Conservation (phyloP, 2,888 invertebrate species). For the Trypoxylon attenuatum region DNA sequence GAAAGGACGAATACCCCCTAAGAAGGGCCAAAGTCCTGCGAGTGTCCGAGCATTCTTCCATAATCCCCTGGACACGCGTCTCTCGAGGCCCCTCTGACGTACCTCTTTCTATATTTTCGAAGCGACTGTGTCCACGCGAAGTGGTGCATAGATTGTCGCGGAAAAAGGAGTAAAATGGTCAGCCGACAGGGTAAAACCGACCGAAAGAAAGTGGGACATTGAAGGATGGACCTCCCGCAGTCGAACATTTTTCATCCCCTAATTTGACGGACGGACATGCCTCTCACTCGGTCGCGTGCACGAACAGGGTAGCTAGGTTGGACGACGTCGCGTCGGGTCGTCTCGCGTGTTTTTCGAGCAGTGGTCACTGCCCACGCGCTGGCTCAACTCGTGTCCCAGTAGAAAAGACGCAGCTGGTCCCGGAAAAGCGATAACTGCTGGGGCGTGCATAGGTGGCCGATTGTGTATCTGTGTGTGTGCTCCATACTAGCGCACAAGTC, state of each 20-base stretch:
- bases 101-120: neutral
- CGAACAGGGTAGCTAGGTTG: too few species aligned
- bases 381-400: constrained; percentile 1
- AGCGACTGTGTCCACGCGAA: constrained; percentile 6
- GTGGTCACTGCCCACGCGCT: constrained; percentile 12
- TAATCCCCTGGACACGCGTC: constrained; percentile 59
- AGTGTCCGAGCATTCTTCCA: constrained; percentile 49
- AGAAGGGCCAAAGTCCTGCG: constrained; percentile 51
- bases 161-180: too few species aligned
- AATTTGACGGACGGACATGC: constrained; percentile 62
- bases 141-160: too few species aligned
- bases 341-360: neutral
- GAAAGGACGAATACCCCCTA: constrained; percentile 38
- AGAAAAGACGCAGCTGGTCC: constrained; percentile 41
- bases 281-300: neutral
- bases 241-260: constrained; percentile 57
- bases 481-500: constrained; percentile 9
- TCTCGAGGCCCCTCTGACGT: constrained; percentile 2
- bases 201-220: constrained; percentile 18
- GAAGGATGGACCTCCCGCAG: constrained; percentile 32
- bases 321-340: neutral
- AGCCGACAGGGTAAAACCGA: constrained; percentile 6
- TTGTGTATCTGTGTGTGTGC: neutral
- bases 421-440: constrained; percentile 52
- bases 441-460: neutral